These are phyloP conservation scores for Mesitornis unicolor DNA, from an alignment of 2,113 vertebrate species.

Conservation along the genomic window DNA sequence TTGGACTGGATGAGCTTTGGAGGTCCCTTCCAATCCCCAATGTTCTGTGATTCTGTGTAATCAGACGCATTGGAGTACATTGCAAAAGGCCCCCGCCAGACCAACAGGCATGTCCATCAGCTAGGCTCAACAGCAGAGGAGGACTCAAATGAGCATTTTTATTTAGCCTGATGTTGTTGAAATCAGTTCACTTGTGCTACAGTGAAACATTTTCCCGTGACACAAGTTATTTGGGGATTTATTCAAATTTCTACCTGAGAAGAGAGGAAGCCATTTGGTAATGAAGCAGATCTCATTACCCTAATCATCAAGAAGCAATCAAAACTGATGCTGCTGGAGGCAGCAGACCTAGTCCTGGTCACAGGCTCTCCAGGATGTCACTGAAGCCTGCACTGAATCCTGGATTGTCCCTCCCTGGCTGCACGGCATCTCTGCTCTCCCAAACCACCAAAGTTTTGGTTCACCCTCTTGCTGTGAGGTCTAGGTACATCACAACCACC, in stretches of 20 bases:
- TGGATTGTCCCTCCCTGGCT: background rate
- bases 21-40: too few species aligned
- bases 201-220: background rate
- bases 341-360: background rate
- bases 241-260: background rate
- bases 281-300: background rate
- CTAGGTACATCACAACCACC: background rate
- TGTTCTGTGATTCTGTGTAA: too few species aligned
- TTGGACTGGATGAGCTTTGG: too few species aligned
- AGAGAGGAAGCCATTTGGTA: background rate
- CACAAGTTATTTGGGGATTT: background rate
- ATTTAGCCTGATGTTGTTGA: background rate
- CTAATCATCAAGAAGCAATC: background rate
- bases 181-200: background rate
- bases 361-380: background rate
- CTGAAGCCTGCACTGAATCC: accelerated
- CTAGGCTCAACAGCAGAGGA: background rate
- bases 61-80: constrained; percentile 51
- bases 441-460: background rate
- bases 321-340: background rate
- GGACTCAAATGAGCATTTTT: background rate
- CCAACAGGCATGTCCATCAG: background rate
- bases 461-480: background rate
- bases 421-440: background rate
- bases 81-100: constrained; percentile 51